phyloP scores from a whole-genome alignment of 2,888 invertebrate genomes.

The Acanthosepion esculentum region DNA sequence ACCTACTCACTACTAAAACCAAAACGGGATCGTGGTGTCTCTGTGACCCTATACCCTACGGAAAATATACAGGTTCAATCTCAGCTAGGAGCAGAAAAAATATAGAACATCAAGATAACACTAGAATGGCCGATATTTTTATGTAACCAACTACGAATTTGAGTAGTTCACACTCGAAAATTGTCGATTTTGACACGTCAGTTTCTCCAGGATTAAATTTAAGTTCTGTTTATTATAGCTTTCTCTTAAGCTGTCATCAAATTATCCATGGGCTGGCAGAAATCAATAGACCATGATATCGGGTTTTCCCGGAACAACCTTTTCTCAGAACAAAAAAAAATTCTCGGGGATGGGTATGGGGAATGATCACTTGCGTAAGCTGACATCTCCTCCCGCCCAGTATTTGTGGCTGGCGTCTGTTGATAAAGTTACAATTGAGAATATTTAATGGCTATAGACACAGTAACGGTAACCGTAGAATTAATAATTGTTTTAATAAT shows the following conservation, averaged over 20 bases:
- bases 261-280: neutral
- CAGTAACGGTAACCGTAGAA: neutral
- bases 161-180: no score
- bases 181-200: neutral
- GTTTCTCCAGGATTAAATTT: neutral
- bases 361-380: neutral
- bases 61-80: no score
- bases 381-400: neutral
- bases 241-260: neutral
- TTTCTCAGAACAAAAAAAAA: neutral
- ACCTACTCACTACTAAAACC: no score
- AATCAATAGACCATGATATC: neutral
- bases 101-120: no score
- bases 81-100: no score
- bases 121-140: no score
- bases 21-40: no score
- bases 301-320: neutral
- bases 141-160: no score
- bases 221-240: neutral
- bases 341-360: neutral
- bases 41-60: no score
- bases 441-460: conserved; percentile 33
- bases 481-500: no score
- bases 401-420: neutral
- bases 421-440: conserved; percentile 33